Conservation (phyloP, 2,888 invertebrate species). For the Agriopis aurantiaria region DNA sequence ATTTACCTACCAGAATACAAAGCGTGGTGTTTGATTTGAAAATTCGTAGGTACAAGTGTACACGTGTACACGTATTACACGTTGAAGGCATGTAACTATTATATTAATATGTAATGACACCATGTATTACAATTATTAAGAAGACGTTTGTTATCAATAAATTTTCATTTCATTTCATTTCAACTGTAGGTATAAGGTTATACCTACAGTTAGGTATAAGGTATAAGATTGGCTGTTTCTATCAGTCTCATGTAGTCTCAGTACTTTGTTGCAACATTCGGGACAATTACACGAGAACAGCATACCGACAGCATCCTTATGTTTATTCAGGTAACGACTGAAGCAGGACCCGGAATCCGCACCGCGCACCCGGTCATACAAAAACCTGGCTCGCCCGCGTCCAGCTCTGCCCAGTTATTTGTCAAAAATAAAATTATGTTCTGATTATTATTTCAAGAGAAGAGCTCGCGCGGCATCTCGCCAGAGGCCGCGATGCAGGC, state of each 20-base stretch:
- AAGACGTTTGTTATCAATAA: too few relatives aligned
- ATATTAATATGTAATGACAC: too few relatives aligned
- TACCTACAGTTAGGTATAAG: too few relatives aligned
- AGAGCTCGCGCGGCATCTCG: slow-evolving; percentile 63
- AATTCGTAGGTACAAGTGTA: too few relatives aligned
- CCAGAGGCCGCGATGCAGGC: slow-evolving; percentile 69
- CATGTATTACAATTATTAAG: too few relatives aligned
- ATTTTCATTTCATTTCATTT: too few relatives aligned
- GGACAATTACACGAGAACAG: slow-evolving; percentile 64
- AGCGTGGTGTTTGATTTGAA: too few relatives aligned
- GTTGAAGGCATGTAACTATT: too few relatives aligned
- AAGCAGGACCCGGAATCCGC: slow-evolving; percentile 57
- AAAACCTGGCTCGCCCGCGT: slow-evolving; percentile 65
- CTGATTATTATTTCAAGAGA: slow-evolving; percentile 78
- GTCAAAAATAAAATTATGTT: slow-evolving; percentile 84
- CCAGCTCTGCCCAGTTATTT: slow-evolving; percentile 77
- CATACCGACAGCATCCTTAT: slow-evolving; percentile 63
- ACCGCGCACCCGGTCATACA: slow-evolving; percentile 56
- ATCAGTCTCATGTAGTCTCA: neutral
- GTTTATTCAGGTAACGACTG: slow-evolving; percentile 62
- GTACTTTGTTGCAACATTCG: slow-evolving; percentile 43
- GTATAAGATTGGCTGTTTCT: too few relatives aligned
- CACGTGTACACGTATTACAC: too few relatives aligned
- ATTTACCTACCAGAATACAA: too few relatives aligned
- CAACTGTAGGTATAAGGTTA: too few relatives aligned